Base-by-base conservation (phyloP, 2,113 vertebrate species). In the Spea multiplicata region DNA sequence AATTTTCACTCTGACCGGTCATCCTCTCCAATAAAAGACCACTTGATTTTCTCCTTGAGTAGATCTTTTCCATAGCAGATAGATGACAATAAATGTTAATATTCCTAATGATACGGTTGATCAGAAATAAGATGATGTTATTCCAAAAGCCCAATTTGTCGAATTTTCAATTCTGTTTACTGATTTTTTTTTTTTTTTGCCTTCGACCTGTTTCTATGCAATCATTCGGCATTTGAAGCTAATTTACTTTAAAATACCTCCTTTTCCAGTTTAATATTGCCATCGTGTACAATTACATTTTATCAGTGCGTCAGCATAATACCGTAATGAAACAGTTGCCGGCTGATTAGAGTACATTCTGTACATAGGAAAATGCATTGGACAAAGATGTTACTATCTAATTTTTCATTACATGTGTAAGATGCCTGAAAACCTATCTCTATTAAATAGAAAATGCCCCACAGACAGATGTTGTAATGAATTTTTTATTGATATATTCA, bases 401-500 rank as follows among this genome's bases (percentile, higher is more conserved):
- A 80, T 80, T 80, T 80, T 80, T 80, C 78, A 80, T 80, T 80
- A 74, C 78, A 80, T 73, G 78, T 80, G 78, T 80, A 80, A 79
- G 71, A 72, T 68, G 78, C 64, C 71, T 80, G 78, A 74, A 80
- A 80, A 74, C 71, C 71, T 80, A 73, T 80, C 78, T 80, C 78
- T 80, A 80, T 80, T 80, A 80, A 80, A 74, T 74, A 73, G 71
- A 68, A 65, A 73, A 80, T 74, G 78, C 78, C 64, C 78, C 78
- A 80, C 61, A 80, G 78, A 80, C 78, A 61, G 78, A 80, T 80
- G 78, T 80, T 74, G 73, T 80, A 80, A 80, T 80, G 71, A 80
- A 80, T 80, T 80, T 80, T 86, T 83, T 76, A 84, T 83, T 85
- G 87, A 82, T 84, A 76, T 81, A 71, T 75, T 72, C 74, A 81